Evolutionary conservation across 1,140 invertebrate species (phyloP).

Genomic region (Acromyrmex charruanus): DNA sequence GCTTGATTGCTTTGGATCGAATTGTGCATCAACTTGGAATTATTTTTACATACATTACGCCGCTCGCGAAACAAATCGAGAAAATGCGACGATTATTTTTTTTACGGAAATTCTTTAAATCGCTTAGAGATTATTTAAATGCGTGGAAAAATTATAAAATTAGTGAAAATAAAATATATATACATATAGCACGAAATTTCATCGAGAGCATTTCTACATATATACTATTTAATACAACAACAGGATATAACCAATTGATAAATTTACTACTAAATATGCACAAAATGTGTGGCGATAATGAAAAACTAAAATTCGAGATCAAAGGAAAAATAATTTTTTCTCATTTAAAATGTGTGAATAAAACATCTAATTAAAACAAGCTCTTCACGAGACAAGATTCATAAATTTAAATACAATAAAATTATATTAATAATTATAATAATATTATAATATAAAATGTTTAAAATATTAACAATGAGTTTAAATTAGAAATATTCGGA

Average conservation of each 20-base stretch:
- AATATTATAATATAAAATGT: background rate
- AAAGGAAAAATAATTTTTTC: background rate
- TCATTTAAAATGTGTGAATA: conserved; percentile 16
- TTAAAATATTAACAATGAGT: background rate
- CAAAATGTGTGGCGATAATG: background rate
- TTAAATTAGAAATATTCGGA: background rate
- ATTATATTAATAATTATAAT: background rate
- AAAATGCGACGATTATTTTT: background rate
- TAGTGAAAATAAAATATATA: conserved; percentile 5
- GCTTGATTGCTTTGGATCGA: conserved; percentile 41
- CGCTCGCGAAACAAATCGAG: conserved; percentile 31
- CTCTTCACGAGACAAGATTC: background rate
- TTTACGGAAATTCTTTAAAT: conserved; percentile 14
- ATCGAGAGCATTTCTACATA: background rate
- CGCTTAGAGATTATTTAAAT: background rate
- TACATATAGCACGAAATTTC: background rate
- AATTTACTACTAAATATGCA: background rate
- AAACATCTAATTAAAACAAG: background rate
- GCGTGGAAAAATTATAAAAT: background rate
- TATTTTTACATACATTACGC: conserved; percentile 59
- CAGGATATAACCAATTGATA: background rate
- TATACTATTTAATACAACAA: background rate
- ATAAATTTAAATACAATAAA: conserved; percentile 9
- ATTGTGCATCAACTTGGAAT: conserved; percentile 53
- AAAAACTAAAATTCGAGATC: conserved; percentile 1